These are phyloP conservation scores for Polypedilum vanderplanki DNA, from an alignment of 1,140 invertebrate species.

Conservation along the genomic window DNA sequence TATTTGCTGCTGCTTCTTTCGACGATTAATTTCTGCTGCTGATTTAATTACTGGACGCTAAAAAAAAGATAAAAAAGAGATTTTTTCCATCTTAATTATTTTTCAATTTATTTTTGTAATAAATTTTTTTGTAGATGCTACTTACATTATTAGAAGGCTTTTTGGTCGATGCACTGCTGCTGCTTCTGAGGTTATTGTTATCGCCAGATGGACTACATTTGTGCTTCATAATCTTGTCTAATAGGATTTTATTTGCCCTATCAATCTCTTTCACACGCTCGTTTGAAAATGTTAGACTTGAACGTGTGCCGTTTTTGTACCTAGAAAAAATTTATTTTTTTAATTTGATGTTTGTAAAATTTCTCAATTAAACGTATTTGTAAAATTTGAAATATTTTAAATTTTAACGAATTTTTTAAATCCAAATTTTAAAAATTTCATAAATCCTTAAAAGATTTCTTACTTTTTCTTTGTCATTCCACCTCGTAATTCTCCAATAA, in stretches of 20 bases:
- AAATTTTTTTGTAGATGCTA: background rate
- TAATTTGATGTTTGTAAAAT: background rate
- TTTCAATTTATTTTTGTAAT: too few species aligned
- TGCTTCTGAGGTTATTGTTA: too few species aligned
- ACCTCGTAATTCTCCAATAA: background rate
- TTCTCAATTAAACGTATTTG: too few species aligned
- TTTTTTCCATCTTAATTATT: too few species aligned
- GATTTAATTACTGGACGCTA: background rate
- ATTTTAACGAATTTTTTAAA: too few species aligned
- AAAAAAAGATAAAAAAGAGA: too few species aligned
- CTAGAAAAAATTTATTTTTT: background rate
- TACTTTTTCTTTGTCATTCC: background rate
- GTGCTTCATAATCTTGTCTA: background rate
- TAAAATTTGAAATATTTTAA: too few species aligned
- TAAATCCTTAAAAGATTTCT: too few species aligned
- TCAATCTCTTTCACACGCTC: background rate
- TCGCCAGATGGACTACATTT: background rate
- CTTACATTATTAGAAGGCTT: background rate
- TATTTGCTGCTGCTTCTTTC: background rate
- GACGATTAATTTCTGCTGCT: slow-evolving; percentile 5
- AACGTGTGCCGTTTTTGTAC: background rate
- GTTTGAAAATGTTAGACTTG: slow-evolving; percentile 15
- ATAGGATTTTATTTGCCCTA: background rate
- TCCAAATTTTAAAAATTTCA: too few species aligned
- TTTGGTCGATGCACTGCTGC: background rate